Conservation (phyloP, 2,113 vertebrate genomes). For the Malurus melanocephalus region DNA sequence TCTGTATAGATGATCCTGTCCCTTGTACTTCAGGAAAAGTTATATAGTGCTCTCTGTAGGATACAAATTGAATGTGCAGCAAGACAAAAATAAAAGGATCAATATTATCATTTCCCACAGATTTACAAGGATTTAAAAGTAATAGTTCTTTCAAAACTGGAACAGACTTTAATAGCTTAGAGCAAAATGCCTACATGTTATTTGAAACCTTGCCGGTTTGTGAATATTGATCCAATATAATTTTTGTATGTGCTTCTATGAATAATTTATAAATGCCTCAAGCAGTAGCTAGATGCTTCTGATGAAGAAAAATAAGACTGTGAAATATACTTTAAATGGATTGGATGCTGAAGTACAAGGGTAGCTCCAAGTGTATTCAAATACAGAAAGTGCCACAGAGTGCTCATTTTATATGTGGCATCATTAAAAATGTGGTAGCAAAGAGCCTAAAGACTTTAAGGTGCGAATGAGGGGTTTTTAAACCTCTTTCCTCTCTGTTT, state of each 20-base stretch:
- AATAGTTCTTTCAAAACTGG: constrained; percentile 33
- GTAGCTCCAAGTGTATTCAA: not conserved
- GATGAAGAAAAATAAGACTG: constrained; percentile 16
- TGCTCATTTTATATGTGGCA: not conserved
- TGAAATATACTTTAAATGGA: not conserved
- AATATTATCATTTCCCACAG: constrained; percentile 28
- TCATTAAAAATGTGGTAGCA: not conserved
- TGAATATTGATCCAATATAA: constrained; percentile 44
- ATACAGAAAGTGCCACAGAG: not conserved
- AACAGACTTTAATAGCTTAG: constrained; percentile 3
- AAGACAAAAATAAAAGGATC: constrained; percentile 31
- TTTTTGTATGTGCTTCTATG: constrained; percentile 25
- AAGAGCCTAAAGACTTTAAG: not conserved
- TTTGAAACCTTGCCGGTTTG: constrained; percentile 23
- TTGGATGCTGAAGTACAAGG: not conserved
- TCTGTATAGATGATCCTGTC: not conserved
- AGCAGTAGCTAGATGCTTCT: constrained; percentile 21
- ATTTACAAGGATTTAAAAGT: constrained; percentile 53
- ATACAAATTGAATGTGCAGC: constrained; percentile 40
- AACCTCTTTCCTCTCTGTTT: not conserved
- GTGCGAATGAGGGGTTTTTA: not conserved
- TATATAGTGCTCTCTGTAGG: constrained; percentile 11
- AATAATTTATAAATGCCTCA: constrained; percentile 32
- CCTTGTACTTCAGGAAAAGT: constrained; percentile 20
- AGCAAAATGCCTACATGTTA: constrained; percentile 20